Conservation (phyloP, 2,888 invertebrate species). For the Sphaerophoria taeniata region DNA sequence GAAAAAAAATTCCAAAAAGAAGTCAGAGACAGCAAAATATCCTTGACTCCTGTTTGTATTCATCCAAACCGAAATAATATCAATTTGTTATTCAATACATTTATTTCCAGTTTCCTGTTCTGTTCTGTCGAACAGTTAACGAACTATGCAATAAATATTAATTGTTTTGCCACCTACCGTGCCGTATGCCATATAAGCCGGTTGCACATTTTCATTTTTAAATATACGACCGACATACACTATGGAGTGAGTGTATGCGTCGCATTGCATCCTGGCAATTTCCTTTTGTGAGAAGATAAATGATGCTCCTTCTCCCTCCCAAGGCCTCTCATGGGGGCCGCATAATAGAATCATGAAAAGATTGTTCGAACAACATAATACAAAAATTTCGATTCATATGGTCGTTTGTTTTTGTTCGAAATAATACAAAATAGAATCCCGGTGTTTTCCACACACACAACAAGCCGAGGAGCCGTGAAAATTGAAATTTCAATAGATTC, state of each 20-base stretch:
- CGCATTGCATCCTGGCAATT: constrained; percentile 43
- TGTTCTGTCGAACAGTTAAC: constrained; percentile 32
- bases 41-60: constrained; percentile 19
- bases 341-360: constrained; percentile 24
- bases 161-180: constrained; percentile 61
- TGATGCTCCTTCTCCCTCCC: too few relatives aligned
- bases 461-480: neutral
- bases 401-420: constrained; percentile 46
- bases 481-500: constrained; percentile 22
- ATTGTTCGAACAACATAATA: constrained; percentile 1
- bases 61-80: constrained; percentile 37
- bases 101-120: constrained; percentile 24
- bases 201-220: constrained; percentile 27
- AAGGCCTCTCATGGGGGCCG: too few relatives aligned
- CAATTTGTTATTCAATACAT: constrained; percentile 66
- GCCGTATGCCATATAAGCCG: neutral
- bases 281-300: constrained; percentile 25
- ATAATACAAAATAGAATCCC: constrained; percentile 19
- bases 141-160: constrained; percentile 61
- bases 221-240: constrained; percentile 5
- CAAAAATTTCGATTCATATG: constrained; percentile 30
- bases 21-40: neutral
- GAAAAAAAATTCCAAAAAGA: neutral
- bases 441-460: too few relatives aligned
- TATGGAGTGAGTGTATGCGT: constrained; percentile 7